Evolutionary conservation across 2,797 vertebrate genomes (phyloP), one percentile per base, ranked within the genome.

Genomic region (Enteromius radiatus): DNA sequence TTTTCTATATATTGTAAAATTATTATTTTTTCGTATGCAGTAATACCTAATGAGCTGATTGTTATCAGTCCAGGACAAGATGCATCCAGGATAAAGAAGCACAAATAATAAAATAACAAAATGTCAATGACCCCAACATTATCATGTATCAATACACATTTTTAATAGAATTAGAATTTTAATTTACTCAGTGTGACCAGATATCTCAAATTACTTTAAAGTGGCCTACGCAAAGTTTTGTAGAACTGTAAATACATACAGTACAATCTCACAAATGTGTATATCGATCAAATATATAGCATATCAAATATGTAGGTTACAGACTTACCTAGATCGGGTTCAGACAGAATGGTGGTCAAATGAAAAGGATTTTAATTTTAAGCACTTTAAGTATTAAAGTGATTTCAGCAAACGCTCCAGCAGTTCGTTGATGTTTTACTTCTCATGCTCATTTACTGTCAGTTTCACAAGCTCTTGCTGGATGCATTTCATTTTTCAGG

Each of bases 131-230:
- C 21, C 7, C 26, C 8, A 15, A 33, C 3, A 77, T 43, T 3
- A 33, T 68, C 73, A 76, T 28, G 17, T 3, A 77, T 14, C 64
- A 83, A 19, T 19, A 77, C 9, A 36, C 47, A 77, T n/a, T n/a
- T n/a, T n/a, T n/a, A n/a, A n/a, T n/a, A n/a, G n/a, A n/a, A n/a
- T n/a, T n/a, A n/a, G 2, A 15, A 33, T 67, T 70, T 28, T 45
- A 0, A 41, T 43, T 68, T 45, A 17, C 14, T 28, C 8, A 28
- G 17, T 26, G 28, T 54, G 7, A 73, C 21, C 28, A 73, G 17
- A 21, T 28, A n/a, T 28, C 21, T 38, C 21, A 65, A 36, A 65
- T 10, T 33, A 21, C 61, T 33, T 64, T 11, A 19, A 65, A 41
- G 6, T n/a, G 3, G 5, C 3, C 1, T 15, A 14, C 1, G 2